Percentiles rank a stretch among this genome's conserved stretches.
phyloP scores from a whole-genome alignment of 2,888 invertebrate species.

The Chironomus riparius region DNA sequence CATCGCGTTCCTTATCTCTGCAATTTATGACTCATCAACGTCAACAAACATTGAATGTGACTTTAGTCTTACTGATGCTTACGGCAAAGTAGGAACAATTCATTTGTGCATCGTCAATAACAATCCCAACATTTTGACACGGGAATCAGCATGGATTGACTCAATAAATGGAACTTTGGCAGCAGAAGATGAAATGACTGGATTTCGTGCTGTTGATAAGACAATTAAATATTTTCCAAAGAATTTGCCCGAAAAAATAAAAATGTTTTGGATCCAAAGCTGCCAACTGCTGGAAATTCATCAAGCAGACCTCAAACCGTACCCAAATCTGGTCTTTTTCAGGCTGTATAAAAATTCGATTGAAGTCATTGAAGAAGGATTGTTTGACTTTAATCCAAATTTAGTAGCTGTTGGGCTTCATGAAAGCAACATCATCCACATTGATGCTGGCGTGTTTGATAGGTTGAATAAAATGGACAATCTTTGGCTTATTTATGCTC shows the following conservation, averaged over 20 bases:
- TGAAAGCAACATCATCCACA: neutral
- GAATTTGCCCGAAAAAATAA: neutral
- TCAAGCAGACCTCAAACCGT: neutral
- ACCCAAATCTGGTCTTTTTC: neutral
- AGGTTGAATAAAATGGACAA: neutral
- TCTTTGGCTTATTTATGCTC: too few relatives aligned
- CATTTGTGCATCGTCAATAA: too few relatives aligned
- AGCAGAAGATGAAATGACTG: neutral
- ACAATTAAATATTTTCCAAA: neutral
- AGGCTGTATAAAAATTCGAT: neutral
- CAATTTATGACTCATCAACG: too few relatives aligned
- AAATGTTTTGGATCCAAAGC: neutral
- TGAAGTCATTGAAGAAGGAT: neutral
- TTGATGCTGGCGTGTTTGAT: neutral
- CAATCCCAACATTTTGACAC: neutral
- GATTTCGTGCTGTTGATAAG: neutral
- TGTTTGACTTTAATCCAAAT: neutral
- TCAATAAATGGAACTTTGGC: neutral
- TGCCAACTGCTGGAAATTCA: neutral
- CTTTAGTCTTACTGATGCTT: too few relatives aligned
- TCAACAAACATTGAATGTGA: too few relatives aligned
- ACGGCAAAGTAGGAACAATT: too few relatives aligned
- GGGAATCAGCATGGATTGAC: neutral
- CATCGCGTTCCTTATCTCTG: too few relatives aligned
- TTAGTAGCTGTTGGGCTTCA: neutral